A percentile compares a stretch with the other conserved stretches of the same genome.
Conservation (phyloP, 2,888 invertebrate species). For the Aspidiotus destructor region DNA sequence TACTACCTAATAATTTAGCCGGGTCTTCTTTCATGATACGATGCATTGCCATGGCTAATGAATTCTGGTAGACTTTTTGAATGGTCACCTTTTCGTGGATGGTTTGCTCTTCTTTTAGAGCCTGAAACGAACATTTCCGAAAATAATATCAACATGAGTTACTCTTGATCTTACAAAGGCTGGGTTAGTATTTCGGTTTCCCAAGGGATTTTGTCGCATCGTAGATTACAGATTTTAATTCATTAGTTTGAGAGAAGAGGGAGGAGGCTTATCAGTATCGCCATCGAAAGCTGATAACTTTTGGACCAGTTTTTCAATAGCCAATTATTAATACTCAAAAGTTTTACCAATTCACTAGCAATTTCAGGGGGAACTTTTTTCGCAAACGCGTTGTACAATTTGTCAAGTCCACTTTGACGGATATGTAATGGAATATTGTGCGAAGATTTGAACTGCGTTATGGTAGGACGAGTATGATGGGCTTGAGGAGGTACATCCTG, state of each 20-base stretch:
- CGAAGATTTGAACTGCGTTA: constrained; percentile 37
- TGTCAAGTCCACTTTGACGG: constrained; percentile 34
- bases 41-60: constrained; percentile 28
- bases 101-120: constrained; percentile 34
- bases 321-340: no score
- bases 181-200: no score
- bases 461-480: constrained; percentile 39
- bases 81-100: constrained; percentile 26
- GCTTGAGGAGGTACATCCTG: constrained; percentile 22
- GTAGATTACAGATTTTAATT: not conserved
- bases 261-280: no score
- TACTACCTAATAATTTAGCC: constrained; percentile 13
- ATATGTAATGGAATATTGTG: constrained; percentile 34
- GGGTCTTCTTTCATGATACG: constrained; percentile 24
- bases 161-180: not conserved
- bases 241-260: not conserved
- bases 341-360: constrained; percentile 25
- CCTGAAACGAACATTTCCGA: constrained; percentile 24
- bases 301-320: no score
- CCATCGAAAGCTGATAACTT: no score
- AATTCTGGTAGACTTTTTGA: constrained; percentile 22
- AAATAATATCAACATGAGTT: not conserved
- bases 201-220: not conserved
- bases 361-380: constrained; percentile 34
- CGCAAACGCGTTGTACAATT: constrained; percentile 32